Conservation (phyloP, 37 sponge, comb jelly and placozoan genomes). For the Petrosia ficiformis region DNA sequence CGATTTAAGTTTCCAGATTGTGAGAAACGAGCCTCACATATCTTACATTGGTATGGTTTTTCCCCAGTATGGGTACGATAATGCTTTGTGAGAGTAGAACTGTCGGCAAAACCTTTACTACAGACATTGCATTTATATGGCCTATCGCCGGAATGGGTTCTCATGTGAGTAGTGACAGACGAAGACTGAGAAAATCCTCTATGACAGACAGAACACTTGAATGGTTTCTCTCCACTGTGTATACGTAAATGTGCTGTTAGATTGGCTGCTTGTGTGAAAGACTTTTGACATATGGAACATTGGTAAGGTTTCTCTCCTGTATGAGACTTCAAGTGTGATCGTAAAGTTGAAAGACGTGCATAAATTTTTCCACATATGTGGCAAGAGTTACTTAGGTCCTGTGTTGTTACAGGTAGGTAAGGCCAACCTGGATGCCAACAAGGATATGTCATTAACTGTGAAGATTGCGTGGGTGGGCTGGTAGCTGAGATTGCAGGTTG, state of each 20-base stretch:
- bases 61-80: slow-evolving; percentile 94
- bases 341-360: slow-evolving; percentile 93
- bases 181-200: slow-evolving; percentile 93
- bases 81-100: slow-evolving; percentile 98
- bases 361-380: slow-evolving; percentile 96
- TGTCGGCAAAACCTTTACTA: slow-evolving; percentile 92
- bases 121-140: slow-evolving; percentile 94
- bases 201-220: slow-evolving; percentile 90
- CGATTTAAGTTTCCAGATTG: slow-evolving; percentile 96
- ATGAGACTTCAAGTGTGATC: slow-evolving; percentile 94
- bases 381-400: slow-evolving; percentile 46
- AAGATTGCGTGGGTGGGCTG: too few relatives aligned
- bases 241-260: slow-evolving; percentile 96
- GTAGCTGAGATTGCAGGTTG: too few relatives aligned
- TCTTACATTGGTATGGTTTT: slow-evolving; percentile 96
- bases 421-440: too few relatives aligned
- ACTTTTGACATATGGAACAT: slow-evolving; percentile 85
- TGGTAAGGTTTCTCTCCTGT: slow-evolving; percentile 94
- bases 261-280: slow-evolving; percentile 98
- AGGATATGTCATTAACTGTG: too few relatives aligned
- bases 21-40: slow-evolving; percentile 90
- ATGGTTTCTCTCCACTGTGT: slow-evolving; percentile 97
- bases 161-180: slow-evolving; percentile 96
- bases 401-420: neutral
- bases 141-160: slow-evolving; percentile 95